Base-by-base conservation (phyloP, 2,888 invertebrate genomes). In the Trissonchulus latispiculum region DNA sequence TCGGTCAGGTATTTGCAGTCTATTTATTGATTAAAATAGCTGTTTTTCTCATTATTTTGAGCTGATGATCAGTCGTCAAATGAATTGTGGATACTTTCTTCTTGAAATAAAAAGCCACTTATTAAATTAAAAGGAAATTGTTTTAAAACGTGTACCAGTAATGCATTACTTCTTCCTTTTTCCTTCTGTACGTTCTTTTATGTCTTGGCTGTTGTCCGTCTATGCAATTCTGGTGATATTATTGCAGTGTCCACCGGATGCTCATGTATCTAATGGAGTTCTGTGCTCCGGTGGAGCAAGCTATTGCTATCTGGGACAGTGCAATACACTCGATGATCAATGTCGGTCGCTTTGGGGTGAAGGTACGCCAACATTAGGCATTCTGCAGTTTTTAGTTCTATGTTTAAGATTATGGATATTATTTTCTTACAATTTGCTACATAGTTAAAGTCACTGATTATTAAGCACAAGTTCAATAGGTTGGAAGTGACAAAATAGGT, bases 321-420 rank as follows among this genome's bases (percentile, higher is more conserved):
- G 96, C 82, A 94, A 95, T 35, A 92, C 94, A 31, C 85, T 93
- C 74, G 87, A 90, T 76, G 84, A 90, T 62, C 96, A 97, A 84
- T 99, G 97, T 83, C 90, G 91, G 83, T 88, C 88, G 77, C 91
- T 97, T 78, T 99, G 97, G 97, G 96, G 95, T 33, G 89, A 90
- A 78, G 91, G 87, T 85, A 77, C 76, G 79, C n/a, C n/a, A n/a
- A n/a, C n/a, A n/a, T n/a, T n/a, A n/a, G n/a, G n/a, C n/a, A n/a
- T n/a, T n/a, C n/a, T n/a, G n/a, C 32, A 48, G 29, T 67, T 18
- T 48, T 1, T 37, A 35, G 31, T n/a, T 33, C n/a, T 37, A n/a
- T 2, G 23, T 74, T 61, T 74, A 1, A 1, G n/a, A 66, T n/a
- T n/a, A n/a, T n/a, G n/a, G n/a, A n/a, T n/a, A n/a, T n/a, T n/a